Percentiles rank a stretch among this genome's conserved stretches.
phyloP scores from a whole-genome alignment of 64 coral and sea anemone species.

The Montipora efflorescens region DNA sequence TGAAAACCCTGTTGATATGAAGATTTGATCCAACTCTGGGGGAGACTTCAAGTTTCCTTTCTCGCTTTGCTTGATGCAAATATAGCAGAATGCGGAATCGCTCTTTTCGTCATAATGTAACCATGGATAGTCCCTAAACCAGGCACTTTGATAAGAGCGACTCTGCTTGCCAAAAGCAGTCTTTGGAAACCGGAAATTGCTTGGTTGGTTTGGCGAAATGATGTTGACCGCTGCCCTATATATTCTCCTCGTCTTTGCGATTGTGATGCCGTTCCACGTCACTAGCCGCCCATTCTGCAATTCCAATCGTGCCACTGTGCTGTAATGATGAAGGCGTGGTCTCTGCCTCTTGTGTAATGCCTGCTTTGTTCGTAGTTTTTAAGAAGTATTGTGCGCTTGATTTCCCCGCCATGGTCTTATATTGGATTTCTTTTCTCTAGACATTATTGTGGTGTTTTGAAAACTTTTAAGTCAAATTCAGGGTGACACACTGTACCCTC shows the following conservation, averaged over 20 bases:
- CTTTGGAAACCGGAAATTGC: constrained; percentile 63
- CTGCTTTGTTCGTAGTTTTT: neutral
- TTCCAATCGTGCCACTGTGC: neutral
- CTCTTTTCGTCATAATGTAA: constrained; percentile 77
- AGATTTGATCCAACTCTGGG: constrained; percentile 26
- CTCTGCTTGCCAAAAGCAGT: constrained; percentile 64
- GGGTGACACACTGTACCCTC: neutral
- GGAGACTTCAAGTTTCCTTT: constrained; percentile 54
- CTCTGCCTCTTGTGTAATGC: neutral
- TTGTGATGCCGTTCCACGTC: neutral
- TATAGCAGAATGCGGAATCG: constrained; percentile 65
- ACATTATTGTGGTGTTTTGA: neutral
- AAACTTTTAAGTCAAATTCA: neutral
- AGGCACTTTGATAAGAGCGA: constrained; percentile 59
- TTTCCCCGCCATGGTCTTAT: neutral
- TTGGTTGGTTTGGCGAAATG: constrained; percentile 18
- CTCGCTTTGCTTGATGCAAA: constrained; percentile 49
- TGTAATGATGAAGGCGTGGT: neutral
- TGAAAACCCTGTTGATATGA: constrained; percentile 57
- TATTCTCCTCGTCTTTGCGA: neutral
- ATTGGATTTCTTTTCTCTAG: neutral
- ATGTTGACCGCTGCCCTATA: neutral
- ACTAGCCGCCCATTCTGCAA: neutral
- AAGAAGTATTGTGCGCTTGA: constrained; percentile 23
- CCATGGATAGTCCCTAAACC: constrained; percentile 71